Evolutionary conservation across 23 tunicate species (phyloP).

Genomic region (Trididemnum clinides): DNA sequence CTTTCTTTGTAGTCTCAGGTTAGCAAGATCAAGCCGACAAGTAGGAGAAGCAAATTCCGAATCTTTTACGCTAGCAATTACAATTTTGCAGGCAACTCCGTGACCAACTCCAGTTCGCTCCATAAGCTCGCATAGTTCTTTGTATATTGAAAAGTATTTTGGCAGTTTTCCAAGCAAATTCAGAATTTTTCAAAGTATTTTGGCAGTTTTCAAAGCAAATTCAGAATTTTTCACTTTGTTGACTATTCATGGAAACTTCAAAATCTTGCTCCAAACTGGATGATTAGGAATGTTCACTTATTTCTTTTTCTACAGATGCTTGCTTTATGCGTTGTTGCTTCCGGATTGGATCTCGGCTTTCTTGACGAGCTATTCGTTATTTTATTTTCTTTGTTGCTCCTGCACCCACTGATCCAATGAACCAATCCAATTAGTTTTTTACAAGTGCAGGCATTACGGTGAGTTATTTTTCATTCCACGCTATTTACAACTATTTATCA

Average conservation of each 20-base stretch:
- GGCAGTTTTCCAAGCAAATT: background rate
- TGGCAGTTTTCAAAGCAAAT: too few species aligned
- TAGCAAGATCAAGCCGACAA: conserved; percentile 10
- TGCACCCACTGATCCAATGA: background rate
- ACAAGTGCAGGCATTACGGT: conserved; percentile 10
- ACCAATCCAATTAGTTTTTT: background rate
- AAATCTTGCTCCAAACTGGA: background rate
- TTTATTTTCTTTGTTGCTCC: conserved; percentile 6
- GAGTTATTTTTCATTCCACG: background rate
- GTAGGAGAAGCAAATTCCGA: too few species aligned
- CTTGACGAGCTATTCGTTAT: background rate
- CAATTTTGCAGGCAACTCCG: conserved; percentile 1
- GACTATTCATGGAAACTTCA: conserved; percentile 1
- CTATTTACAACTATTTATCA: background rate
- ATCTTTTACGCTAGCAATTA: too few species aligned
- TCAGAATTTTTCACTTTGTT: background rate
- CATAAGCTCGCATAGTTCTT: conserved; percentile 4
- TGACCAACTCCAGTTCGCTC: conserved; percentile 1
- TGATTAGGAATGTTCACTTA: background rate
- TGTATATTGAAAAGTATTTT: conserved; percentile 1
- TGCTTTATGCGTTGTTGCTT: background rate
- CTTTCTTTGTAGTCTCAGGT: background rate
- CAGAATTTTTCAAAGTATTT: too few species aligned
- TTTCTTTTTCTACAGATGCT: background rate
- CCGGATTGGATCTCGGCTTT: background rate